Conservation (phyloP, 2,113 vertebrate species). For the Neopipo cinnamomea region DNA sequence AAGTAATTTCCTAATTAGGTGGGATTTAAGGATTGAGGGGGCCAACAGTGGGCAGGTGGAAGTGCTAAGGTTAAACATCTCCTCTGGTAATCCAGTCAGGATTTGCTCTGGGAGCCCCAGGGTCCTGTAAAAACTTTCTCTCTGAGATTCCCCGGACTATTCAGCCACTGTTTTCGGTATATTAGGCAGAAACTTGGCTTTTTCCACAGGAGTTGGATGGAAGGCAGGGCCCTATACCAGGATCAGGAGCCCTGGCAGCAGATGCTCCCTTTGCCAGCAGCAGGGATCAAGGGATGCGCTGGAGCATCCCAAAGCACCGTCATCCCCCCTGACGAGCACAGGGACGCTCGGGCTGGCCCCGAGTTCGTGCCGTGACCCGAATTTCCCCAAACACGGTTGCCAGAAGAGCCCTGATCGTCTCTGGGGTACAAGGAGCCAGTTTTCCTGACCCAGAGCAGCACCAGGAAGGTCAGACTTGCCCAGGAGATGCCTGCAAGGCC, state of each 20-base stretch:
- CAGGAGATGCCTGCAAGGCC: background rate
- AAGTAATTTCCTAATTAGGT: background rate
- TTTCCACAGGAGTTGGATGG: background rate
- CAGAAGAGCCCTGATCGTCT: background rate
- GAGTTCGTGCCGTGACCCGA: rapidly evolving
- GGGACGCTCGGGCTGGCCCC: background rate
- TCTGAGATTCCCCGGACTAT: background rate
- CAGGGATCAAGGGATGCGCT: background rate
- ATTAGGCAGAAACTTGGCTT: background rate
- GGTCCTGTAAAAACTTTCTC: background rate
- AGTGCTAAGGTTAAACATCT: background rate
- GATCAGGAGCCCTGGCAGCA: background rate
- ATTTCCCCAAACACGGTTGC: rapidly evolving
- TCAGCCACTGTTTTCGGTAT: background rate
- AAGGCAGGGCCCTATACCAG: background rate
- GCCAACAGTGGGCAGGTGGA: background rate
- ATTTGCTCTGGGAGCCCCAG: background rate
- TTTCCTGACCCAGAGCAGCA: background rate
- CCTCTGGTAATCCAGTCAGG: background rate
- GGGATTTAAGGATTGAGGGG: background rate
- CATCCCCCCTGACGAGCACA: rapidly evolving
- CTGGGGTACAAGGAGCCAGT: background rate
- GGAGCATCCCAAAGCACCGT: background rate
- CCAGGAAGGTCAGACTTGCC: background rate
- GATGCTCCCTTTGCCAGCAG: background rate